Evolutionary conservation across 2,797 vertebrate species (phyloP), one percentile per base, ranked within the genome.

Genomic region (Anisognathus igniventris): DNA sequence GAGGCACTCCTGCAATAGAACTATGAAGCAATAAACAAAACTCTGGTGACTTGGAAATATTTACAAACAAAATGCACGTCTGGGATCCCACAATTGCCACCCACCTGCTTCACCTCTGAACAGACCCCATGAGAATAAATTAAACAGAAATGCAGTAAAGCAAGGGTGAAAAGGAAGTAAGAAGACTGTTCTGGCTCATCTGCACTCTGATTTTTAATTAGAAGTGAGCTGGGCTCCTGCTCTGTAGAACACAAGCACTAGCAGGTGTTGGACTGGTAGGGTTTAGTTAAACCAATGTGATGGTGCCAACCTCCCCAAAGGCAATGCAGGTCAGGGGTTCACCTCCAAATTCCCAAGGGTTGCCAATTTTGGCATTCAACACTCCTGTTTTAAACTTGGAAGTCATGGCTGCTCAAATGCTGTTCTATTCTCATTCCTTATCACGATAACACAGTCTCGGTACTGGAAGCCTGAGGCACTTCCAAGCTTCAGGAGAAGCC

Each of bases 181-280:
- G 31, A 70, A 73, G 71, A 61, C 42, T 61, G 18, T 86, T 76
- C 64, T 86, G 60, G 71, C 28, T 70, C 58, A 73, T 50, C 51
- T 53, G 58, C 74, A 53, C 45, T 82, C 54, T 18, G 31, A 61
- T 65, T 89, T 74, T 87, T 92, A 89, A 86, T 72, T 56, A 74
- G 37, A 28, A 85, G 9, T 58, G 39, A 61, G 54, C 14, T n/a
- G 60, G 57, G 31, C 17, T 76, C 14, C 64, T 64, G 16, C 57
- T 88, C 44, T 87, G 60, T 22, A 53, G 35, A 67, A 47, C 47
- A 30, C 3, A 5, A 47, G 44, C 76, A 75, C 24, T 42, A 62
- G 39, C 35, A 85, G 44, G 44, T 1, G 0, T 54, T 35, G 48
- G 50, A n/a, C 40, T 37, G 61, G 28, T 3, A 19, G 14, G 23